These are phyloP conservation scores for Cynopterus sphinx DNA, from an alignment of 2,797 vertebrate species.

Conservation along the genomic window DNA sequence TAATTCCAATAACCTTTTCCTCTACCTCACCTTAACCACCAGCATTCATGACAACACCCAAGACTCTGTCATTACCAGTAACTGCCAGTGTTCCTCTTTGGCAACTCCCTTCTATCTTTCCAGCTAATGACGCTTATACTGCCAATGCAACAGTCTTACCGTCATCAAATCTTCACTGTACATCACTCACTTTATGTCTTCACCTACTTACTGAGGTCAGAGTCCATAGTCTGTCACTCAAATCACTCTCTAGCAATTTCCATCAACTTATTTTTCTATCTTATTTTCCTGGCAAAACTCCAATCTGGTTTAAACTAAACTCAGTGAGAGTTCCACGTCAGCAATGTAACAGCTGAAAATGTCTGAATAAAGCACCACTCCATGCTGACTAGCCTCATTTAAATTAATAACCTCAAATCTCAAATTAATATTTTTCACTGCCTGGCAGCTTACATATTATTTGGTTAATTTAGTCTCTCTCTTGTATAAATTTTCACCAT, in stretches of 20 bases:
- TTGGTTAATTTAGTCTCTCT: background rate
- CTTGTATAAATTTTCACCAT: background rate
- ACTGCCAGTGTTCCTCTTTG: background rate
- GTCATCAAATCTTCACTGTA: background rate
- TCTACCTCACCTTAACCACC: background rate
- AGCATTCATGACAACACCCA: background rate
- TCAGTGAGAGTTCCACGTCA: background rate
- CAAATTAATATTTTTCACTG: background rate
- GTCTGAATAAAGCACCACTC: background rate
- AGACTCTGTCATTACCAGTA: background rate
- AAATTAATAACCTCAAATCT: background rate
- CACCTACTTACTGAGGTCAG: background rate
- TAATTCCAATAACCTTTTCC: background rate
- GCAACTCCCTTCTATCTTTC: background rate
- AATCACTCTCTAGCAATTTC: background rate
- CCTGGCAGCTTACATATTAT: background rate
- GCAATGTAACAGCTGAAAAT: background rate
- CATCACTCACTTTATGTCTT: background rate
- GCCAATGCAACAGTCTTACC: background rate
- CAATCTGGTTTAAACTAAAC: background rate
- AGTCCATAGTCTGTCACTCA: background rate
- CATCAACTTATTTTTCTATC: background rate
- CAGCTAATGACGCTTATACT: background rate
- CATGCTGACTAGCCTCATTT: background rate
- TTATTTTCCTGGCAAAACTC: conserved; percentile 4